Conservation (phyloP, 2,888 invertebrate species). For the Sesamia inferens region DNA sequence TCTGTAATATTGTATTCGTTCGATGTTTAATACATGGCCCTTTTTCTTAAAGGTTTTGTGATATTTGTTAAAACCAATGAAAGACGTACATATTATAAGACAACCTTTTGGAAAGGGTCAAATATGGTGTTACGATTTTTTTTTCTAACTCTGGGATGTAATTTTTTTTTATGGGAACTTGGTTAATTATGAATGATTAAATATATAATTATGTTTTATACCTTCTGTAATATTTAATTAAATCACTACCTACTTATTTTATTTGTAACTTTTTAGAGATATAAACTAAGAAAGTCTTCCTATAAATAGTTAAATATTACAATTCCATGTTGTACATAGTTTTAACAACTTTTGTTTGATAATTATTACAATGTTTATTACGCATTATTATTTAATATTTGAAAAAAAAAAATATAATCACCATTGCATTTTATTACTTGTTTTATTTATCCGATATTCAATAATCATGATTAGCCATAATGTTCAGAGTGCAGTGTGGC, state of each 20-base stretch:
- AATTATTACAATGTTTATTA: constrained; percentile 83
- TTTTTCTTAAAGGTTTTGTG: constrained; percentile 30
- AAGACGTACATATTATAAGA: constrained; percentile 43
- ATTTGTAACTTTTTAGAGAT: constrained; percentile 26
- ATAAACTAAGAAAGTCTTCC: constrained; percentile 41
- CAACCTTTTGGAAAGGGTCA: constrained; percentile 25
- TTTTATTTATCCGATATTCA: constrained; percentile 69
- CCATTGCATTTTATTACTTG: constrained; percentile 83
- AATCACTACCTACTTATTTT: not conserved
- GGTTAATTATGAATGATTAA: too few relatives aligned
- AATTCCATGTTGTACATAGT: constrained; percentile 83
- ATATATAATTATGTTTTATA: constrained; percentile 36
- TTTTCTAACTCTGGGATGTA: constrained; percentile 13
- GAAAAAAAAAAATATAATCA: constrained; percentile 88
- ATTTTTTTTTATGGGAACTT: too few relatives aligned
- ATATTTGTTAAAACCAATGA: constrained; percentile 52
- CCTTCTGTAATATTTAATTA: constrained; percentile 15
- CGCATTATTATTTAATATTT: constrained; percentile 85
- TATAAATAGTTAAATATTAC: constrained; percentile 60
- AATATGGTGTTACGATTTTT: constrained; percentile 13
- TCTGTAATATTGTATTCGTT: constrained; percentile 17
- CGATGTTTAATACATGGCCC: not conserved
- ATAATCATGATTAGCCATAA: not conserved
- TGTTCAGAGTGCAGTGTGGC: not conserved
- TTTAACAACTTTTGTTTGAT: constrained; percentile 81